These are phyloP conservation scores for Haliclystus octoradiatus DNA, from an alignment of 30 jellyfish, hydroid and myxozoan species.

Conservation along the genomic window DNA sequence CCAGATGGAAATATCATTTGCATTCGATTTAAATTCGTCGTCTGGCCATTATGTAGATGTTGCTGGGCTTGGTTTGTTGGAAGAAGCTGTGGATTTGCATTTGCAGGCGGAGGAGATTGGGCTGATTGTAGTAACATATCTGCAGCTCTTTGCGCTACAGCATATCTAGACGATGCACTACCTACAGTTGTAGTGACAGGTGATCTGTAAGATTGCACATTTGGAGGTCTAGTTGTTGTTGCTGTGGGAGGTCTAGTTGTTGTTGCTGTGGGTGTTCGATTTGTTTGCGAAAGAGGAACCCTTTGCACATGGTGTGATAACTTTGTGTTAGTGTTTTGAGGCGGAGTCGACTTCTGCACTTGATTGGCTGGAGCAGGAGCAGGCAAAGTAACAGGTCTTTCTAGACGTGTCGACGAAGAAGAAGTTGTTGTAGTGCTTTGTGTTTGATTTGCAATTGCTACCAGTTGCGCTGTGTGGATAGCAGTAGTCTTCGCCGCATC, in stretches of 20 bases:
- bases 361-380: no score
- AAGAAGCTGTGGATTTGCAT: no score
- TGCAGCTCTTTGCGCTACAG: constrained; percentile 2
- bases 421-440: no score
- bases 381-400: no score
- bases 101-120: not conserved
- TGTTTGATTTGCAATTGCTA: no score
- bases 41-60: not conserved
- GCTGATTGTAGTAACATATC: constrained; percentile 1
- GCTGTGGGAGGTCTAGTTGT: constrained; percentile 6
- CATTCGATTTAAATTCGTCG: not conserved
- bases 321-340: no score
- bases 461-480: no score
- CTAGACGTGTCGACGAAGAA: no score
- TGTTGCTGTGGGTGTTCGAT: constrained; percentile 1
- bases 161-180: not conserved
- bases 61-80: not conserved
- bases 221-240: constrained; percentile 8
- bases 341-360: no score
- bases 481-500: no score
- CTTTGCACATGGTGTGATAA: not conserved
- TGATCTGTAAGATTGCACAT: not conserved
- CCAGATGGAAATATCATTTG: not conserved
- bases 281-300: not conserved
- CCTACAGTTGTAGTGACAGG: constrained; percentile 1